These are phyloP conservation scores for Enoplosus armatus DNA, from an alignment of 2,797 vertebrate species.

Conservation along the genomic window DNA sequence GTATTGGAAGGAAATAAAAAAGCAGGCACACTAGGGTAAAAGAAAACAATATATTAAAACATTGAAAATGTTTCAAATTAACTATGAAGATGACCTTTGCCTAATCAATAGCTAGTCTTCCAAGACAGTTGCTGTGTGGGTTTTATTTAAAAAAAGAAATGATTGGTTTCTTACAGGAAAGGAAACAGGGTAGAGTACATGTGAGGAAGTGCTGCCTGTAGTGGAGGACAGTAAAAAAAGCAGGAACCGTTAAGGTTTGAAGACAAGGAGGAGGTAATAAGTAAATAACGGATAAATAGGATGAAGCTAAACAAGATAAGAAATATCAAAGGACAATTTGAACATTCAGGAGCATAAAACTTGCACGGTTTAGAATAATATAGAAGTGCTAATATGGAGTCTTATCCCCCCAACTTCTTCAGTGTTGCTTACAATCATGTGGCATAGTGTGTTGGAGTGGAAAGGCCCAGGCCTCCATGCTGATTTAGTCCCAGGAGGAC, in stretches of 20 bases:
- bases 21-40: not conserved
- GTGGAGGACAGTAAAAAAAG: not conserved
- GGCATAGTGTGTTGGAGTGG: conserved; percentile 7
- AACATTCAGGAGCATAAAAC: not conserved
- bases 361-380: not conserved
- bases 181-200: not conserved
- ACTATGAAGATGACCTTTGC: not conserved
- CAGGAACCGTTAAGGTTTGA: not conserved
- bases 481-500: conserved; percentile 25
- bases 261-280: not conserved
- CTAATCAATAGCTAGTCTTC: not conserved
- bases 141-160: not conserved
- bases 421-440: conserved; percentile 1
- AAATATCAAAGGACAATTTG: not conserved
- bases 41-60: not conserved
- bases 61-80: not conserved
- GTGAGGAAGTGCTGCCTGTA: not conserved
- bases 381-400: not conserved
- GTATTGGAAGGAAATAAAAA: conserved; percentile 29
- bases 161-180: not conserved
- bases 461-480: conserved; percentile 24
- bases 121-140: not conserved
- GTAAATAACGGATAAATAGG: no score
- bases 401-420: not conserved
- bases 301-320: not conserved